Base-by-base conservation (phyloP, 2,888 invertebrate genomes). In the Electrophaes corylata region DNA sequence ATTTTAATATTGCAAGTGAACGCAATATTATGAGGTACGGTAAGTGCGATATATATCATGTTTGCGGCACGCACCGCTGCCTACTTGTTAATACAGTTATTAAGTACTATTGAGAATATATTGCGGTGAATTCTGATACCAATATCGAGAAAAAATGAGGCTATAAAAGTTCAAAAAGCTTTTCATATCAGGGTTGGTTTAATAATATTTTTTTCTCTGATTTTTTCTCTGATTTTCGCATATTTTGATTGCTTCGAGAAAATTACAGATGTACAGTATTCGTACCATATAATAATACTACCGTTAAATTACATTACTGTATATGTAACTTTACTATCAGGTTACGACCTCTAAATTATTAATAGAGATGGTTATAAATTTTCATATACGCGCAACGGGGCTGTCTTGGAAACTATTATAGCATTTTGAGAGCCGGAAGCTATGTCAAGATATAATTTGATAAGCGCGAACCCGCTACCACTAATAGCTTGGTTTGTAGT, bases 1-100 rank as follows among this genome's bases (percentile, higher is more conserved):
- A 90, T 91, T 90, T 89, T 89, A 83, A 91, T 90, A 90, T 88
- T 85, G 88, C 86, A 83, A 81, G 86, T 81, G 84, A 84, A 83
- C 84, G 88, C 84, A 87, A 89, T 91, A 88, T 88, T 83, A 85
- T 81, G 83, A 78, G 80, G 85, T 81, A 84, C 73, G 75, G 74
- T 81, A 69, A 89, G 88, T 88, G 84, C 84, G 84, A 80, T 81
- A 85, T 90, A 91, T 85, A 81, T 90, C 87, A 89, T 86, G 79
- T 82, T 84, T 75, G 82, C 78, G 84, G 74, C 76, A 73, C 78
- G 73, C 73, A 71, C 73, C 66, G 67, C 72, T 75, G 81, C 79
- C 83, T 83, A 79, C 79, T 81, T 83, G 81, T 79, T 85, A 84
- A 81, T 78, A 81, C 75, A 80, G 79, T 80, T 81, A 80, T 81